phyloP scores from a whole-genome alignment of 2,113 vertebrate genomes.

The Irena cyanogastra region DNA sequence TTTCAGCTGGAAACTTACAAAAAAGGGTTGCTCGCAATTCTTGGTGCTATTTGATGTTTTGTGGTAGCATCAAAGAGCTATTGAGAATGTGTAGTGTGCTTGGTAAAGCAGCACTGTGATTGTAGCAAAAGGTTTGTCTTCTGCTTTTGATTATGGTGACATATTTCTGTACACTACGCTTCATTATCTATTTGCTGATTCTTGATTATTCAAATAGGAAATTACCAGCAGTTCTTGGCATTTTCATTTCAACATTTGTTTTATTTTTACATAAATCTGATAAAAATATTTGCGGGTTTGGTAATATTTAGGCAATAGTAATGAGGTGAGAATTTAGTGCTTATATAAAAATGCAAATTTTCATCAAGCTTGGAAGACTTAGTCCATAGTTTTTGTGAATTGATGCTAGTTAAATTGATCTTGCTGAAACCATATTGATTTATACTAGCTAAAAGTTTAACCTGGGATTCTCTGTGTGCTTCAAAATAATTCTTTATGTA shows the following conservation, averaged over 20 bases:
- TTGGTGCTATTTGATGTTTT: background rate
- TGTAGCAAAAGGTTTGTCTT: background rate
- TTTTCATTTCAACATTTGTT: background rate
- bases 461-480: background rate
- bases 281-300: background rate
- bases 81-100: background rate
- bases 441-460: background rate
- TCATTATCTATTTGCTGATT: background rate
- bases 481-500: background rate
- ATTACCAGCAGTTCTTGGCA: background rate
- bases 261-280: background rate
- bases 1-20: background rate
- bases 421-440: background rate
- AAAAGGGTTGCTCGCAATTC: background rate
- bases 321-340: background rate
- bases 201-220: background rate
- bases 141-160: background rate
- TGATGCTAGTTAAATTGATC: background rate
- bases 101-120: background rate
- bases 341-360: background rate
- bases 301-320: background rate
- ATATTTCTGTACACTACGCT: background rate
- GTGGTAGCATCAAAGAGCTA: background rate
- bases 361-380: background rate
- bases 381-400: background rate